Base-by-base conservation (phyloP, 2,888 invertebrate species). In the Alloscopus bannaensis region DNA sequence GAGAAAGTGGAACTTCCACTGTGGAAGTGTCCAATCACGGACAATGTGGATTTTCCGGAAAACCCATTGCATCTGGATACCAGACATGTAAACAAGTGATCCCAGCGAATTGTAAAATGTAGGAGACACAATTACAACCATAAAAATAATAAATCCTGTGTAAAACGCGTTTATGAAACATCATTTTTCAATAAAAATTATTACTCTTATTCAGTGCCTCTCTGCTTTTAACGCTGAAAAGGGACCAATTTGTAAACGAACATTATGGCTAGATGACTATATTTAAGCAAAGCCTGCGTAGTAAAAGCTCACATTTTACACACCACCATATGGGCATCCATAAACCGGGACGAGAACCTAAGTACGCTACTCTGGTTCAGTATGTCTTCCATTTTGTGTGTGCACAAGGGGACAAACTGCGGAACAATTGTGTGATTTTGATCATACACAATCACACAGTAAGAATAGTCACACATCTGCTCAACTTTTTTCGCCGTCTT, bases 381-480 rank as follows among this genome's bases (percentile, higher is more conserved):
- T 52, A 22, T 52, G 16, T 47, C n/a, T 4, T 47, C 36, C 36
- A 36, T 45, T 57, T 57, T 29, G 29, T 16, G 55, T 31, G n/a
- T n/a, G n/a, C 47, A 42, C 26, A 29, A 45, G 22, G 57, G 42
- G 45, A 42, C 57, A 55, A 40, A 47, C 4, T 36, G 26, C 20
- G 20, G 22, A 55, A 57, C 57, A 69, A 59, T 36, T 45, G 20
- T 22, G 59, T 55, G 57, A 65, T 65, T n/a, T n/a, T n/a, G n/a
- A 50, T 22, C 52, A 52, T 24, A 60, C 20, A 40, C 22, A 40
- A 16, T 45, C 8, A 3, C 3, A 22, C 24, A 40, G 66, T 66
- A 52, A 50, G 66, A 66, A 72, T 29, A 72, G 59, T 57, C 70
- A 79, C 81, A 81, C 81, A 81, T 81, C 81, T 81, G 81, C 79